phyloP scores from a whole-genome alignment of 92 coral and sea anemone species.

The Umimayanthus kanabou region DNA sequence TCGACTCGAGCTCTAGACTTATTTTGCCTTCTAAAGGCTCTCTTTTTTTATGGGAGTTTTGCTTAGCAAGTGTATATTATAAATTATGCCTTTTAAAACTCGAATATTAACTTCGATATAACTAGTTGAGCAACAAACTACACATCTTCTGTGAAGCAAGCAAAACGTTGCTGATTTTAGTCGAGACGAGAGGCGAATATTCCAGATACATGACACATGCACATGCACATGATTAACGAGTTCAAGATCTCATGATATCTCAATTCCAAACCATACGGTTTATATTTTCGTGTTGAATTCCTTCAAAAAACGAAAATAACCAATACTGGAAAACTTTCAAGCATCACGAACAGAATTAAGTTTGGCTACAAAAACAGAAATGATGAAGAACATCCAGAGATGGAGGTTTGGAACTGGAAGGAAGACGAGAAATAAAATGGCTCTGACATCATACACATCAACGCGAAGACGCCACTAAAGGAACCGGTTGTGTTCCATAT shows the following conservation, averaged over 20 bases:
- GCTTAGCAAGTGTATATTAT: not conserved
- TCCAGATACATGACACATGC: not conserved
- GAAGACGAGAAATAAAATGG: conserved; percentile 23
- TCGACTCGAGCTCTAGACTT: not conserved
- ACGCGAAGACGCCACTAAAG: not conserved
- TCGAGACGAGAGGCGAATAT: not conserved
- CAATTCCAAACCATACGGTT: not conserved
- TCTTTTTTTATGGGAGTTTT: not conserved
- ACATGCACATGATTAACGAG: not conserved
- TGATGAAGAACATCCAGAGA: not conserved
- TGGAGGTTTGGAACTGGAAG: not conserved
- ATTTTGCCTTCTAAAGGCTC: not conserved
- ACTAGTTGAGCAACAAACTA: not conserved
- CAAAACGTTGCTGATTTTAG: not conserved
- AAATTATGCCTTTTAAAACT: not conserved
- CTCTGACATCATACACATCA: conserved; percentile 13
- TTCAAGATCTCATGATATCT: not conserved
- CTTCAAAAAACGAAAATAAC: no score
- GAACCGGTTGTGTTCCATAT: not conserved
- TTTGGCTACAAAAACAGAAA: not conserved
- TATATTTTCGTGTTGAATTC: no score
- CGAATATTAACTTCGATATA: not conserved
- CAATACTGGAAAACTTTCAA: not conserved
- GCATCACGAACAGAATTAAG: not conserved
- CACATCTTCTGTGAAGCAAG: not conserved